Conservation (phyloP, 2,113 vertebrate species). For the Equus przewalskii region DNA sequence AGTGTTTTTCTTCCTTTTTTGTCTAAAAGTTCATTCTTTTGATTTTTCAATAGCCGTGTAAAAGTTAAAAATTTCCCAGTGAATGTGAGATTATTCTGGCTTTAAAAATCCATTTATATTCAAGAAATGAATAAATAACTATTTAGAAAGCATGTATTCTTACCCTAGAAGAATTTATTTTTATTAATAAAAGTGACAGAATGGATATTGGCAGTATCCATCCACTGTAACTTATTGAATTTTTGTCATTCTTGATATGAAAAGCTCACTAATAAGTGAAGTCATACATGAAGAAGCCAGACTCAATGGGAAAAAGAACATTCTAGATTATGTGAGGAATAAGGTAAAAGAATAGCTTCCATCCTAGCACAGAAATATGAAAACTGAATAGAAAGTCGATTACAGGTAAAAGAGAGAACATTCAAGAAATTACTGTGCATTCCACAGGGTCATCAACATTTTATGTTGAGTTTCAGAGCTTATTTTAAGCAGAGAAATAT, state of each 20-base stretch:
- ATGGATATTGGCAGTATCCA: slow-evolving; percentile 15
- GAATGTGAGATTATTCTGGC: background rate
- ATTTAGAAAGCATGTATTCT: slow-evolving; percentile 47
- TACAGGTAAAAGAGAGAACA: slow-evolving; percentile 47
- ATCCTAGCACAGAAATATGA: slow-evolving; percentile 48
- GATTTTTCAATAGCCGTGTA: slow-evolving; percentile 18
- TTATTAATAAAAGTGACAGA: slow-evolving; percentile 53
- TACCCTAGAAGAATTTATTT: slow-evolving; percentile 52
- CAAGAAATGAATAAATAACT: slow-evolving; percentile 41
- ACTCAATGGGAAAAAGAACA: slow-evolving; percentile 33
- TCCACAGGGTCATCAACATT: background rate
- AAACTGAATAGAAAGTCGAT: slow-evolving; percentile 57
- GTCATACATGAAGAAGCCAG: slow-evolving; percentile 38
- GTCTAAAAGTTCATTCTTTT: slow-evolving; percentile 45
- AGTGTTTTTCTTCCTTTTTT: background rate
- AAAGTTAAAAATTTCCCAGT: slow-evolving; percentile 31
- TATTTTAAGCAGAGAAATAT: slow-evolving; percentile 53
- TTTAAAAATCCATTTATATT: slow-evolving; percentile 46
- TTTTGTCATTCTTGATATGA: slow-evolving; percentile 61
- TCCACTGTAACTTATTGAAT: slow-evolving; percentile 16
- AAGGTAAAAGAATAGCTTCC: slow-evolving; percentile 58
- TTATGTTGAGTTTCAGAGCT: slow-evolving; percentile 41
- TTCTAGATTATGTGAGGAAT: slow-evolving; percentile 51
- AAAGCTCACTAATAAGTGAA: slow-evolving; percentile 51
- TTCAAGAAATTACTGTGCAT: slow-evolving; percentile 42